Base-by-base conservation (phyloP, 2,797 vertebrate species). In the Diglossa cyanea region DNA sequence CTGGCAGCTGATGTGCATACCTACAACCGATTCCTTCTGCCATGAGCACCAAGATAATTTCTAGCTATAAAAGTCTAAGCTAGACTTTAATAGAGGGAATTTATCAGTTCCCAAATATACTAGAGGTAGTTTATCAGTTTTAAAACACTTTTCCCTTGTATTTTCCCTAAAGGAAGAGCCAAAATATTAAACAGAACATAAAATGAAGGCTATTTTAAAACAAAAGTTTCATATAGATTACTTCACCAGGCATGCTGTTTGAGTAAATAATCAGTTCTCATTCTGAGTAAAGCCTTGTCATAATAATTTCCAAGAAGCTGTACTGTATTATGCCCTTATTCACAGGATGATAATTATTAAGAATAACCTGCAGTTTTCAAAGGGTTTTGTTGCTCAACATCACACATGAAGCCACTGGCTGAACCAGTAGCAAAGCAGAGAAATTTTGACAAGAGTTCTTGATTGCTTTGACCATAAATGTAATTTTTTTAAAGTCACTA, bases 161-260 rank as follows among this genome's bases (percentile, higher is more conserved):
- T 80, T 91, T 91, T 74, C 53, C 17, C 16, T 62, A 58, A 42
- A 86, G 45, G 42, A 85, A 71, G 12, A 78, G 47, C 23, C 48
- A 75, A 57, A 75, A 80, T 31, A 40, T 66, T 78, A 53, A 88
- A 75, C 12, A 66, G 30, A 81, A 65, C 13, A 31, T 23, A 80
- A 68, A 12, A 77, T 6, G 10, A 86, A 68, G 48, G 6, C 17
- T 55, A 50, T 62, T 79, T 93, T n/a, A 73, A 83, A 76, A 24
- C 48, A 70, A 5, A 40, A 77, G 17, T 3, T 63, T 90, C 25
- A 12, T 48, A 39, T 2, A 51, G 37, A 35, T 84, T 60, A 37
- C 13, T 67, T 88, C 25, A 76, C 6, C 5, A 33, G 20, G 33
- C 33, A 40, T 40, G 9, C 42, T 53, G 11, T 53, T 48, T 30